These are phyloP conservation scores for Ammodytes dubius DNA, from an alignment of 2,113 vertebrate species.

Conservation along the genomic window DNA sequence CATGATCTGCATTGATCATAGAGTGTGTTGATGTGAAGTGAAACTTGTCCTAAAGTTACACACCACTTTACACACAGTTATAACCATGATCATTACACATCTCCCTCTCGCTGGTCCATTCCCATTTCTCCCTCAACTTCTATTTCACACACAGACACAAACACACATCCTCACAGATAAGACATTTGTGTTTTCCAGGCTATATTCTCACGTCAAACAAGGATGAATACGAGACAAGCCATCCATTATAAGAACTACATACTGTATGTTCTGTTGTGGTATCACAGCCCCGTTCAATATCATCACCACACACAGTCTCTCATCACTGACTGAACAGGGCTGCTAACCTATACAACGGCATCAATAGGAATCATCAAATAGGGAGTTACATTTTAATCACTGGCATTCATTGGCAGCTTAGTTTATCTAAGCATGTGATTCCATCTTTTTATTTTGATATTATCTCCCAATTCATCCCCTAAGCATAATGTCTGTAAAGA, in stretches of 20 bases:
- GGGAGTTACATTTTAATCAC: slow-evolving; percentile 65
- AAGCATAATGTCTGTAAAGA: neutral
- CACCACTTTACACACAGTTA: slow-evolving; percentile 8
- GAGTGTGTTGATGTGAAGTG: slow-evolving; percentile 43
- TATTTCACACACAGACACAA: neutral
- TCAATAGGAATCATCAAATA: slow-evolving; percentile 66
- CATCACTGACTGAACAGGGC: slow-evolving; percentile 43
- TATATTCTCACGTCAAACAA: slow-evolving; percentile 35
- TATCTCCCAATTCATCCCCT: neutral
- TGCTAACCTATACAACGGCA: slow-evolving; percentile 40
- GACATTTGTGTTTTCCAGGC: slow-evolving; percentile 29
- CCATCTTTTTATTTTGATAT: slow-evolving; percentile 9
- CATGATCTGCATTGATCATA: slow-evolving; percentile 47
- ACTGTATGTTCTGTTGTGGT: slow-evolving; percentile 46
- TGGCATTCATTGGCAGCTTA: slow-evolving; percentile 23
- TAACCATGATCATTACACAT: neutral
- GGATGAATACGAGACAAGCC: slow-evolving; percentile 56
- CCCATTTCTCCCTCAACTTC: neutral
- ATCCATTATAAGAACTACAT: slow-evolving; percentile 64
- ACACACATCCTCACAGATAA: neutral
- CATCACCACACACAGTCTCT: neutral
- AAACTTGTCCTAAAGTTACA: slow-evolving; percentile 36
- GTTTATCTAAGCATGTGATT: slow-evolving; percentile 26
- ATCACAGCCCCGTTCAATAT: slow-evolving; percentile 43
- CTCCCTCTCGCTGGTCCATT: neutral